phyloP scores from a whole-genome alignment of 2,113 vertebrate species.

The Centropus bengalensis region DNA sequence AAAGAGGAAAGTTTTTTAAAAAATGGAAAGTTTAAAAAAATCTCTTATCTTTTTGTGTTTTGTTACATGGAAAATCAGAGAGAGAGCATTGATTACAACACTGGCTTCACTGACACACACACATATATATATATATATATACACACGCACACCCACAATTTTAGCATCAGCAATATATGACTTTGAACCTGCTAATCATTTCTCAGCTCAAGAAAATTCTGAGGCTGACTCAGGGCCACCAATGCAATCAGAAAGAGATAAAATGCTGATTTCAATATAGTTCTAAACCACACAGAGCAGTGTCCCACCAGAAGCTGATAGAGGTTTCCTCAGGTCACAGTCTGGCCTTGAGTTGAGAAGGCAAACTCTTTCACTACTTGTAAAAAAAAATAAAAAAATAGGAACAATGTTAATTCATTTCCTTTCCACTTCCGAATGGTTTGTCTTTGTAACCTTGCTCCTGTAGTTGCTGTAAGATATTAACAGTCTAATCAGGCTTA shows the following conservation, averaged over 20 bases:
- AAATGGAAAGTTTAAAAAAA: neutral
- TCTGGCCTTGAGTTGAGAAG: neutral
- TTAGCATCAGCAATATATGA: neutral
- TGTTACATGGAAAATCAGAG: neutral
- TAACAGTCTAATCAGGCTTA: neutral
- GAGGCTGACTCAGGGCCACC: constrained; percentile 4
- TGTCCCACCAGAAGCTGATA: neutral
- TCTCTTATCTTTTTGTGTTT: neutral
- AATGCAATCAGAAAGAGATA: constrained; percentile 27
- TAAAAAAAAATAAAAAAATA: neutral
- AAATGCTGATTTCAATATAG: neutral
- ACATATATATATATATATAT: too few species aligned
- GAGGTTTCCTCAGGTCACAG: neutral
- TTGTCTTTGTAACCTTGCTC: neutral
- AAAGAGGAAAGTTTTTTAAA: neutral
- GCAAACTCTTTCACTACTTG: neutral
- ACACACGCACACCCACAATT: neutral
- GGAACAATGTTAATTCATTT: neutral
- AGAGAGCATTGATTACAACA: neutral
- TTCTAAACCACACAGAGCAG: neutral
- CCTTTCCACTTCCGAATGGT: neutral
- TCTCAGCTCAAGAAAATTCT: neutral
- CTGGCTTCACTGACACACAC: neutral
- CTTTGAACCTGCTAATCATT: neutral
- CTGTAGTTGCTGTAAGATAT: neutral